Base-by-base conservation (phyloP, 1,140 invertebrate genomes). In the Pinna nobilis region DNA sequence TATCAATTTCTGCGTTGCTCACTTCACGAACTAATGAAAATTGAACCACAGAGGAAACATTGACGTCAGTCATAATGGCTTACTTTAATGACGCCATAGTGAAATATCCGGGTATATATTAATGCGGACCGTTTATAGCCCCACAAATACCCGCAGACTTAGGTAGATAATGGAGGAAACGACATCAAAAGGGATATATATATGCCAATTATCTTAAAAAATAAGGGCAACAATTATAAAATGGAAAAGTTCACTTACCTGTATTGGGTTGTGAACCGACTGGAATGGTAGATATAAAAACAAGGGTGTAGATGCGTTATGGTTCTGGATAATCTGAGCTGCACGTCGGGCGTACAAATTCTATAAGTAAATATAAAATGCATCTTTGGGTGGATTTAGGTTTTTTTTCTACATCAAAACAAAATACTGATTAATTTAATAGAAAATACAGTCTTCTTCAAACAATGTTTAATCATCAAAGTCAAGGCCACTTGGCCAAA, bases 211-310 rank as follows among this genome's bases (percentile, higher is more conserved):
- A n/a, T n/a, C n/a, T n/a, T n/a, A n/a, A n/a, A n/a, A n/a, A n/a
- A n/a, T n/a, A n/a, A n/a, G n/a, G n/a, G 9, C n/a, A n/a, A 44
- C 9, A 44, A 44, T 44, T 9, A 44, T 44, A 9, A 44, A 11
- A 44, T n/a, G 7, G 25, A 61, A 39, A 32, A 20, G 3, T 15
- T 61, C 33, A 20, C 59, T 18, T 30, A 90, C 87, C 77, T 89
- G 65, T 3, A 82, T 60, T 23, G 82, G 82, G 11, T 61, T 64
- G 44, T 84, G 83, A 1, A 86, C 84, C 39, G 78, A 72, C 49
- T 84, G 83, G 80, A 84, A 83, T 3, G 84, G 72, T 11, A 84
- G 63, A 32, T 84, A 86, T 32, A 85, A 25, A 53, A 82, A 84
- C 20, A 85, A 49, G 0, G 82, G 82, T 57, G 78, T 49, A 33